Base-by-base conservation (phyloP, 2,888 invertebrate species). In the Trypoxylon attenuatum region DNA sequence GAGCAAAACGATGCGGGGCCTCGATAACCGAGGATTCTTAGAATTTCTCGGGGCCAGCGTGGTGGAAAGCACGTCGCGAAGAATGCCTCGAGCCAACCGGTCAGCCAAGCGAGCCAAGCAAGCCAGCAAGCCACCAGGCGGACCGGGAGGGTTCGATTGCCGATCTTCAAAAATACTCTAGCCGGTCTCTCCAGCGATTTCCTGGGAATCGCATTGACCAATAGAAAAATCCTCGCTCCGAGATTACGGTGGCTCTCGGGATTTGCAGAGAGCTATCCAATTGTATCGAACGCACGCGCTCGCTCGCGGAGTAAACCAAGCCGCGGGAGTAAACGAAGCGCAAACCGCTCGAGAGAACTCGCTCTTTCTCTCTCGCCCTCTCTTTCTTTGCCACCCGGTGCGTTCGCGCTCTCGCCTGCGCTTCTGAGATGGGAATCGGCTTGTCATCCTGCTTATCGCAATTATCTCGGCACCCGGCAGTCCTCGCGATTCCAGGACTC, bases 391-490 rank as follows among this genome's bases (percentile, higher is more conserved):
- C 45, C 71, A 56, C 55, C n/a, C 47, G 52, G 62, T 45, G 45
- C 13, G 33, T 33, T n/a, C n/a, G n/a, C n/a, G 33, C n/a, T 33
- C 1, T 33, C 33, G n/a, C n/a, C n/a, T 33, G 33, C 50, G 62
- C 64, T 61, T 71, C 53, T 57, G 51, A 75, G 78, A 77, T 71
- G 69, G 67, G 65, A 69, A 77, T 77, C 76, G 62, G 71, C 58
- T 77, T 76, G 71, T 76, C 78, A 73, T 71, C 67, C 67, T 38
- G 59, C 62, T 77, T 77, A 77, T 76, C 77, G 75, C 60, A 70
- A 73, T 77, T 73, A 77, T 77, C 76, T 51, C 59, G 54, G 59
- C 51, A 58, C 55, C 13, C 33, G 33, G 33, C 13, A 33, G 13
- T 33, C n/a, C 33, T 4, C 33, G 33, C 33, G 33, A 33, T 6